Conservation (phyloP, 2,113 vertebrate species). For the Agelaius tricolor region DNA sequence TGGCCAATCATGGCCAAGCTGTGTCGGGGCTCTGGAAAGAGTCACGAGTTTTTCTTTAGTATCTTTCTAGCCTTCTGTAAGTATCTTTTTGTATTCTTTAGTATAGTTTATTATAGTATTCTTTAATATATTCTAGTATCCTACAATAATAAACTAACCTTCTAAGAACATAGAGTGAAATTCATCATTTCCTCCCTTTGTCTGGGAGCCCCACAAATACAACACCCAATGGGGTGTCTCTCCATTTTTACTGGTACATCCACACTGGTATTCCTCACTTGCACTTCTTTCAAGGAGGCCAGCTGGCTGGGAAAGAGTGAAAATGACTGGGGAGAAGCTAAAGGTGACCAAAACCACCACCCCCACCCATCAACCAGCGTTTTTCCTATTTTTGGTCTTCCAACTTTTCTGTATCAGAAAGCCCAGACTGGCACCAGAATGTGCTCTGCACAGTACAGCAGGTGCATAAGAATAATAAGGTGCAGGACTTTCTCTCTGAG, state of each 20-base stretch:
- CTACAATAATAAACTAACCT: no score
- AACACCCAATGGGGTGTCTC: not conserved
- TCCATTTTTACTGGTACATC: not conserved
- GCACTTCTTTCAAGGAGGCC: not conserved
- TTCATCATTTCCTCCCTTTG: no score
- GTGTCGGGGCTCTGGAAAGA: no score
- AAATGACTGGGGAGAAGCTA: not conserved
- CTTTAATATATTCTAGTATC: no score
- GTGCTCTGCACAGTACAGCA: not conserved
- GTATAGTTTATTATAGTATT: no score
- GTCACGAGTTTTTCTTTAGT: no score
- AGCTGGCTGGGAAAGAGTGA: not conserved
- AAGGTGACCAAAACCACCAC: not conserved
- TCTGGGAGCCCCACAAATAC: no score
- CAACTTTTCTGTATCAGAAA: not conserved
- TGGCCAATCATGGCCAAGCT: no score
- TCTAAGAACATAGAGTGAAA: no score
- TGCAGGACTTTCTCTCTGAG: not conserved
- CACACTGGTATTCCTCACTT: not conserved
- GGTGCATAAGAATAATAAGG: not conserved
- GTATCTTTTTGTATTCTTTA: no score
- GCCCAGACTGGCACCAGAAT: not conserved
- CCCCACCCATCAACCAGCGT: rapidly evolving
- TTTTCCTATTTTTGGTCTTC: not conserved
- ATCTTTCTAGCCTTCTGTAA: no score